Base-by-base conservation (phyloP, 2,113 vertebrate species). In the Perccottus glenii region DNA sequence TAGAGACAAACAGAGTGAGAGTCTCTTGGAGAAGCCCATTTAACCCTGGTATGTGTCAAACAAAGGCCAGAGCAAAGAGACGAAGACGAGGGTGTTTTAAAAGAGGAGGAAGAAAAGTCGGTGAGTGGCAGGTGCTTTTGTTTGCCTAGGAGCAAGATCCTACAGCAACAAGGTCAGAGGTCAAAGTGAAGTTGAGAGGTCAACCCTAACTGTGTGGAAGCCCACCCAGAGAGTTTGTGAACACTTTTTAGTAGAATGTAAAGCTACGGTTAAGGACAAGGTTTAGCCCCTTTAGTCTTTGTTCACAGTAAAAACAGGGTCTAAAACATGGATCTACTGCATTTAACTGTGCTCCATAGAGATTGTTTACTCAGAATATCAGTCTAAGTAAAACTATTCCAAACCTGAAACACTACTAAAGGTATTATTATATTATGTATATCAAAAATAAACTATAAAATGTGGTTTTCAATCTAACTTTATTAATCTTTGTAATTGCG, bases 171-270 rank as follows among this genome's bases (percentile, higher is more conserved):
- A 79, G 85, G 85, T 87, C 86, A 79, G 32, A 73, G 71, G 84
- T 83, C 85, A 90, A 89, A 84, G 83, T 89, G 83, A 88, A 90
- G 84, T 84, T 78, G 61, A 82, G 79, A 85, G 85, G 83, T 86
- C 83, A 86, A 44, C 56, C 65, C 49, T 59, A 58, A 52, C 73
- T 76, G 63, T 50, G 40, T 51, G 69, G 60, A 69, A 70, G 75
- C 57, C 85, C 82, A 84, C 81, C 84, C 85, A 86, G 62, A 57
- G 67, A 67, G 64, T n/a, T 6, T 5, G 1, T 38, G 32, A 63
- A 15, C 15, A 45, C 19, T 27, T 27, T 27, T 27, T 27, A 53
- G 32, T 53, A 15, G 36, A 56, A 63, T 44, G 35, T 5, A 59
- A 59, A 53, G 19, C 8, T 6, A 40, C 1, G 36, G 19, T 27